Evolutionary conservation across 2,113 vertebrate genomes (phyloP).

Genomic region (Bostrychus sinensis): DNA sequence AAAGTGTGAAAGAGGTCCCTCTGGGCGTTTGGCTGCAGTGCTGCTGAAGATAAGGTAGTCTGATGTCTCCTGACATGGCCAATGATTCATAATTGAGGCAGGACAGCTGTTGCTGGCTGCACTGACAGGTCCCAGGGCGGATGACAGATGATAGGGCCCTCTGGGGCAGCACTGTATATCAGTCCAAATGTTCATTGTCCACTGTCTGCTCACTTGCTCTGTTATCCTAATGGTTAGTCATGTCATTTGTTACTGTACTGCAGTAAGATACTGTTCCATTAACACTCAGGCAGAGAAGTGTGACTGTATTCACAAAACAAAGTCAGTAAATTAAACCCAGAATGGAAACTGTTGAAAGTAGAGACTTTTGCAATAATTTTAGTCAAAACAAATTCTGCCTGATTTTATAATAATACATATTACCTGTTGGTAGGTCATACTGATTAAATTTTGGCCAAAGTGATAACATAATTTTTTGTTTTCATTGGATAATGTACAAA

Average conservation of each 20-base stretch:
- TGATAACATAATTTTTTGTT: too few relatives aligned
- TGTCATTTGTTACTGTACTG: slow-evolving; percentile 1
- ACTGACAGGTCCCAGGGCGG: slow-evolving; percentile 71
- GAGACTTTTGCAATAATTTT: neutral
- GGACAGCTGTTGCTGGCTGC: slow-evolving; percentile 77
- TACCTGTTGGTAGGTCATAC: too few relatives aligned
- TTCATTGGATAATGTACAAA: neutral
- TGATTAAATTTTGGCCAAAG: too few relatives aligned
- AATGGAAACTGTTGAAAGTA: neutral
- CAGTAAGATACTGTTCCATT: slow-evolving; percentile 2
- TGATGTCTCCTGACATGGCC: slow-evolving; percentile 72
- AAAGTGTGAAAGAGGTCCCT: slow-evolving; percentile 52
- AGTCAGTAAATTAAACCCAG: neutral
- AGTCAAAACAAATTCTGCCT: neutral
- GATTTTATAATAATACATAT: neutral
- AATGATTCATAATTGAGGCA: slow-evolving; percentile 78
- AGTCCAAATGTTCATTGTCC: slow-evolving; percentile 65
- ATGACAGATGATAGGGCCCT: slow-evolving; percentile 74
- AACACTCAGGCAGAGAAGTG: neutral
- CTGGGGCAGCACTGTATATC: slow-evolving; percentile 62
- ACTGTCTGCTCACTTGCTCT: slow-evolving; percentile 65
- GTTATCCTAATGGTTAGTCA: slow-evolving; percentile 22
- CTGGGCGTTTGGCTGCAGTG: slow-evolving; percentile 61
- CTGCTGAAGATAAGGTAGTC: slow-evolving; percentile 65
- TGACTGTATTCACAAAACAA: neutral